phyloP scores from a whole-genome alignment of 2,888 invertebrate genomes.

The Miltochrista miniata region DNA sequence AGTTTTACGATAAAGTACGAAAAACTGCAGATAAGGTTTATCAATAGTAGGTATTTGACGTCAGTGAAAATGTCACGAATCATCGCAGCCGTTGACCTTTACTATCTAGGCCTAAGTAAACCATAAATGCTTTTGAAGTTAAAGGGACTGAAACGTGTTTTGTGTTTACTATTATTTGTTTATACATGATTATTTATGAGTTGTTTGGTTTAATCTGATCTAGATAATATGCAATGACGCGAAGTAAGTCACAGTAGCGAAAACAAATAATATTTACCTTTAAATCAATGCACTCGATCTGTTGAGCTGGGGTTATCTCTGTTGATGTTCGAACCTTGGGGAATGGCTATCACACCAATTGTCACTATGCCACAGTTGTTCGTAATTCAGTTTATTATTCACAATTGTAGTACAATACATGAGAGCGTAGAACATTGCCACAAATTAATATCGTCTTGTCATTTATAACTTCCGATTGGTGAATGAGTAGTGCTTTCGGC shows the following conservation, averaged over 20 bases:
- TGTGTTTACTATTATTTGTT: too few relatives aligned
- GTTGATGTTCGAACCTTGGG: slow-evolving; percentile 74
- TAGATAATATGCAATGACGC: background rate
- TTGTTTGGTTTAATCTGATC: background rate
- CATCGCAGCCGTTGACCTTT: slow-evolving; percentile 31
- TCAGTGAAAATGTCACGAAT: slow-evolving; percentile 47
- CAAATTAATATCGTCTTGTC: slow-evolving; percentile 70
- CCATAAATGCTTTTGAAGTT: background rate
- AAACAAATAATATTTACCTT: slow-evolving; percentile 75
- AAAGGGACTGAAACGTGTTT: background rate
- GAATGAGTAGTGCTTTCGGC: slow-evolving; percentile 59
- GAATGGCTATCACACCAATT: slow-evolving; percentile 79
- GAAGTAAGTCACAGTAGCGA: slow-evolving; percentile 6
- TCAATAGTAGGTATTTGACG: slow-evolving; percentile 53
- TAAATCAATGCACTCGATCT: slow-evolving; percentile 62
- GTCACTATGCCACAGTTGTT: slow-evolving; percentile 81
- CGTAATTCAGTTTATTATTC: slow-evolving; percentile 64
- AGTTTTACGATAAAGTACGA: background rate
- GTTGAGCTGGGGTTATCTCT: slow-evolving; percentile 67
- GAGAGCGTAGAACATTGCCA: slow-evolving; percentile 80
- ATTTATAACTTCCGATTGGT: slow-evolving; percentile 67
- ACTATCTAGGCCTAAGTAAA: background rate
- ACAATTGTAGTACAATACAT: slow-evolving; percentile 66
- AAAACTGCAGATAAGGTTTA: slow-evolving; percentile 45
- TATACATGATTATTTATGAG: background rate